Evolutionary conservation across 2,113 vertebrate genomes (phyloP), one percentile per base, ranked within the genome.

Genomic region (Eublepharis macularius): DNA sequence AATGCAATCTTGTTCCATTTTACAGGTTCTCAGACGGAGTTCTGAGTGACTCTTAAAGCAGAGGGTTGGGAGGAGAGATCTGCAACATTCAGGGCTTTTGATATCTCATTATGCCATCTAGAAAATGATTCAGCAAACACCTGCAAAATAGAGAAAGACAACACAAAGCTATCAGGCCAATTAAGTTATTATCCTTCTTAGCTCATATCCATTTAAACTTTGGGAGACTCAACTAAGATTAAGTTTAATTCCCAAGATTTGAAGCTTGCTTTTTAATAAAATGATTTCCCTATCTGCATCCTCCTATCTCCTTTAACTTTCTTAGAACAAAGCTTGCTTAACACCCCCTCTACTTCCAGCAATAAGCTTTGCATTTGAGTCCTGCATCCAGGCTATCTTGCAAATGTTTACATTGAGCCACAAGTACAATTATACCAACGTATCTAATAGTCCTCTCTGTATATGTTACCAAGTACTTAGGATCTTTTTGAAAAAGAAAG

Each of bases 361-460:
- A 45, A 83, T 86, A 92, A 82, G 84, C 72, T 21, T 32, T 81
- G 75, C 36, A 0, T 79, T 79, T 76, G 60, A 86, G 81, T 0
- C 1, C 45, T 1, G n/a, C 49, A 66, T 87, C 85, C 51, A 93
- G 95, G 91, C 95, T 95, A 95, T 93, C 92, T 93, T 89, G 90
- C 94, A 95, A 88, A 4, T 97, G 97, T 97, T 97, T 97, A 97
- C 94, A 91, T 96, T 96, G 91, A 91, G 94, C 94, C 95, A 95
- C 95, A 92, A 96, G 95, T 91, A 94, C 95, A 96, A 96, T 96
- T 96, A 96, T 93, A 93, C 95, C 90, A 90, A 91, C 93, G 89
- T 69, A 94, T 95, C 96, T 97, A 97, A 97, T 97, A 97, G 96
- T 95, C 91, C 47, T 89, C 92, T 97, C 95, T 97, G 97, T 97